Conservation (phyloP, 2,113 vertebrate species). For the Ammodytes marinus region DNA sequence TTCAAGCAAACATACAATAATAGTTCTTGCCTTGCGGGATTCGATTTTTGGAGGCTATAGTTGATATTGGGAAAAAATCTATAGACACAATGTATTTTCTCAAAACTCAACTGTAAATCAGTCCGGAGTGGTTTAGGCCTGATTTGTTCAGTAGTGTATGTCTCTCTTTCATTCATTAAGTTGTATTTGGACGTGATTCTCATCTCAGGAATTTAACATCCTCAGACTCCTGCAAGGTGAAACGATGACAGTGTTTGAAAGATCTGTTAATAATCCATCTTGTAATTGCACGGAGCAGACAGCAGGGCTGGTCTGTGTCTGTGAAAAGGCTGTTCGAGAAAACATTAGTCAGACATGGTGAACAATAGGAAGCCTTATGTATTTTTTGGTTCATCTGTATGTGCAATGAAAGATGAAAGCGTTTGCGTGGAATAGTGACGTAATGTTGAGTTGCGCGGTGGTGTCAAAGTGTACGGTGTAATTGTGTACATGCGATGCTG, state of each 20-base stretch:
- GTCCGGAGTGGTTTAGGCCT: constrained; percentile 18
- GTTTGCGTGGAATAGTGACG: constrained; percentile 27
- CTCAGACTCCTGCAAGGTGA: constrained; percentile 71
- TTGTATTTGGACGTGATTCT: constrained; percentile 76
- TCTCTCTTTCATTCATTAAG: constrained; percentile 74
- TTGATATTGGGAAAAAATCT: constrained; percentile 27
- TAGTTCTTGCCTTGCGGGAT: constrained; percentile 41
- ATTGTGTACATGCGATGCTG: constrained; percentile 22
- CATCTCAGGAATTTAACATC: constrained; percentile 56
- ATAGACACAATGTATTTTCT: not conserved
- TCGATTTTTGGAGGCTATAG: constrained; percentile 7
- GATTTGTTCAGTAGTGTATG: constrained; percentile 50
- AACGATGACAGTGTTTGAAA: constrained; percentile 69
- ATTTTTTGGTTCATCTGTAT: constrained; percentile 51
- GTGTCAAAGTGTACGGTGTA: constrained; percentile 17
- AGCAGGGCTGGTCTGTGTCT: constrained; percentile 91
- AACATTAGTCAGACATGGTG: constrained; percentile 95
- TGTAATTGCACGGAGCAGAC: constrained; percentile 87
- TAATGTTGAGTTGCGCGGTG: not conserved
- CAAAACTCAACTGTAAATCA: constrained; percentile 1
- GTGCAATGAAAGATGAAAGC: constrained; percentile 14
- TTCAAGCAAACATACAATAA: constrained; percentile 56
- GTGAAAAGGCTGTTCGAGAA: constrained; percentile 87
- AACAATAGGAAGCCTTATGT: constrained; percentile 88
- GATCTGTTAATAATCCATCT: constrained; percentile 74